Base-by-base conservation (phyloP, 1,140 invertebrate species). In the Steinernema feltiae region DNA sequence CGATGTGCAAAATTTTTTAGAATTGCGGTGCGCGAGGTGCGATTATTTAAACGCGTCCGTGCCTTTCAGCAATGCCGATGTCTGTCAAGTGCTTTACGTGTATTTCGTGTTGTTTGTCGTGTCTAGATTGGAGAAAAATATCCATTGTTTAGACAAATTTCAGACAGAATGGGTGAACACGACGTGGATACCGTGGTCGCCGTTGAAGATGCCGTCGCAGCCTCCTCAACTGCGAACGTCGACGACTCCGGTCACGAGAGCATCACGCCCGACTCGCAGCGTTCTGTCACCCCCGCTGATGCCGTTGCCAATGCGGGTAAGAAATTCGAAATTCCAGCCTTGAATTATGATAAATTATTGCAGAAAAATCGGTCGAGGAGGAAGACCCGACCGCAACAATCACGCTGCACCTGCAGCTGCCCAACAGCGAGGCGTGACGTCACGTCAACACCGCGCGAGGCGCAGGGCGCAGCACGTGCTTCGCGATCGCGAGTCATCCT, bases 391-490 rank as follows among this genome's bases (percentile, higher is more conserved):
- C 53, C 12, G 7, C 53, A 7, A 63, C 53, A 3, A 63, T 63
- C 53, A 15, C 15, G 15, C 53, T 63, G 53, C 53, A 63, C 53
- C 24, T 63, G 12, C 53, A 63, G 12, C 53, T 63, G 24, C 53
- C 53, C 2, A 27, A 3, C 12, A 27, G 53, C 53, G 53, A 63
- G 24, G 12, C 3, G 3, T 3, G 53, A 63, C 3, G 12, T 48
- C 70, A 93, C 92, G 93, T 98, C 0, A 97, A 94, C 17, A 95
- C 94, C 85, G 94, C 87, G 88, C 99, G 46, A 95, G 98, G 0
- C 96, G 98, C 89, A 96, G 99, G 89, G 97, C 98, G 71, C 95
- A 98, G 87, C 95, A 98, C 88, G 89, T 98, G 70, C 88, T 99
- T 7, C 97, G 98, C 93, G 96, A 99, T 86, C 89, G 95, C 32